phyloP scores from a whole-genome alignment of 2,888 invertebrate species.

The Cataglyphis rosenhaueri region DNA sequence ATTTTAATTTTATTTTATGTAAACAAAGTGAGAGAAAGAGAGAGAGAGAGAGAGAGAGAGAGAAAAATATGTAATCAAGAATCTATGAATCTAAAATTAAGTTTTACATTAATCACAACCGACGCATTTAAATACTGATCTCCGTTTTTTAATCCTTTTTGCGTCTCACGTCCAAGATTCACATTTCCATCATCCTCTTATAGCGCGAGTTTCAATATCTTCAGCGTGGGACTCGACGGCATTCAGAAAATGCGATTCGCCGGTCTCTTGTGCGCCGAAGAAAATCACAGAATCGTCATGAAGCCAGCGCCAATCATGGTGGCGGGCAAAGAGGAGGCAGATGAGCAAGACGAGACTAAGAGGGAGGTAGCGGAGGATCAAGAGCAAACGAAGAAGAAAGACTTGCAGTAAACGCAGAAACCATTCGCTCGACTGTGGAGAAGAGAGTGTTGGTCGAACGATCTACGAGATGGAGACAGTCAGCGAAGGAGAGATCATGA shows the following conservation, averaged over 20 bases:
- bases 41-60: not conserved
- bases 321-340: slow-evolving; percentile 14
- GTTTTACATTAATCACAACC: not conserved
- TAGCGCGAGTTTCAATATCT: slow-evolving; percentile 37
- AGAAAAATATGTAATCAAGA: not conserved
- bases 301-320: slow-evolving; percentile 48
- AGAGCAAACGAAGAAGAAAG: slow-evolving; percentile 65
- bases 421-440: slow-evolving; percentile 59
- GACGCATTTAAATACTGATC: slow-evolving; percentile 18
- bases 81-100: not conserved
- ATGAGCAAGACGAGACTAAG: slow-evolving; percentile 60
- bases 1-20: not conserved
- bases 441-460: slow-evolving; percentile 42
- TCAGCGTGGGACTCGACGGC: slow-evolving; percentile 53
- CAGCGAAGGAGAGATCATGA: slow-evolving; percentile 65
- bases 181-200: slow-evolving; percentile 39
- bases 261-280: slow-evolving; percentile 41
- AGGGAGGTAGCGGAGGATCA: slow-evolving; percentile 56
- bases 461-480: slow-evolving; percentile 49
- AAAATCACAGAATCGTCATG: slow-evolving; percentile 55
- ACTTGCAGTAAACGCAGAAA: slow-evolving; percentile 74
- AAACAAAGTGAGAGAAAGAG: not conserved
- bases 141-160: slow-evolving; percentile 25
- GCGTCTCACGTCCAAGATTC: slow-evolving; percentile 4
- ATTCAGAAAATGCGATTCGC: slow-evolving; percentile 57